Evolutionary conservation across 2,888 invertebrate genomes (phyloP).

Genomic region (Polia nebulosa): DNA sequence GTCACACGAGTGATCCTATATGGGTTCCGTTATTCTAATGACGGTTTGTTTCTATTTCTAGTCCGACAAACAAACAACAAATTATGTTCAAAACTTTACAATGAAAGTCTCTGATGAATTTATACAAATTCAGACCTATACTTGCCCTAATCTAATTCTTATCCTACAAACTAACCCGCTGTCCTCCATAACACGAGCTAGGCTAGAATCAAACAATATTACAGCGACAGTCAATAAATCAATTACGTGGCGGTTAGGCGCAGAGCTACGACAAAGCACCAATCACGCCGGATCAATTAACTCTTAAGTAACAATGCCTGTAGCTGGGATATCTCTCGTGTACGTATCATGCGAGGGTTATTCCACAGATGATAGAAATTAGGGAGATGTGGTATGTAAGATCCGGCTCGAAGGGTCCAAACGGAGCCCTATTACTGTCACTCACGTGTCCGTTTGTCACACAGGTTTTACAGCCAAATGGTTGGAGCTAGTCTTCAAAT

Average conservation of each 20-base stretch:
- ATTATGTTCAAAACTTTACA: too few relatives aligned
- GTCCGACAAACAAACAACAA: too few relatives aligned
- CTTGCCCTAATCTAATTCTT: background rate
- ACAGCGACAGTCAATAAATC: constrained; percentile 51
- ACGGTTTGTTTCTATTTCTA: too few relatives aligned
- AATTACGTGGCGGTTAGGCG: constrained; percentile 50
- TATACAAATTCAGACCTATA: too few relatives aligned
- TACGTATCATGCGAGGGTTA: constrained; percentile 20
- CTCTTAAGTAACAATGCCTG: constrained; percentile 70
- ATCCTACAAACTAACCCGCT: constrained; percentile 10
- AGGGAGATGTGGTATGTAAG: constrained; percentile 8
- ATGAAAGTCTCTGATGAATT: background rate
- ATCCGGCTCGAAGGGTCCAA: too few relatives aligned
- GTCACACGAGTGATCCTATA: too few relatives aligned
- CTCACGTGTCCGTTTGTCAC: too few relatives aligned
- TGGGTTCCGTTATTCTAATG: too few relatives aligned
- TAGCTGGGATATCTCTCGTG: constrained; percentile 26
- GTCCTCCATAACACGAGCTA: constrained; percentile 1
- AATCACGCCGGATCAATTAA: constrained; percentile 73
- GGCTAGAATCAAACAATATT: constrained; percentile 39
- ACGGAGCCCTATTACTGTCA: too few relatives aligned
- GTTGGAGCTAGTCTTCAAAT: too few relatives aligned
- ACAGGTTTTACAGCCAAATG: too few relatives aligned
- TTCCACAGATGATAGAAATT: constrained; percentile 10
- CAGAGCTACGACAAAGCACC: constrained; percentile 55